These are phyloP conservation scores for Plagodis pulveraria DNA, from an alignment of 2,888 invertebrate species.

Conservation along the genomic window DNA sequence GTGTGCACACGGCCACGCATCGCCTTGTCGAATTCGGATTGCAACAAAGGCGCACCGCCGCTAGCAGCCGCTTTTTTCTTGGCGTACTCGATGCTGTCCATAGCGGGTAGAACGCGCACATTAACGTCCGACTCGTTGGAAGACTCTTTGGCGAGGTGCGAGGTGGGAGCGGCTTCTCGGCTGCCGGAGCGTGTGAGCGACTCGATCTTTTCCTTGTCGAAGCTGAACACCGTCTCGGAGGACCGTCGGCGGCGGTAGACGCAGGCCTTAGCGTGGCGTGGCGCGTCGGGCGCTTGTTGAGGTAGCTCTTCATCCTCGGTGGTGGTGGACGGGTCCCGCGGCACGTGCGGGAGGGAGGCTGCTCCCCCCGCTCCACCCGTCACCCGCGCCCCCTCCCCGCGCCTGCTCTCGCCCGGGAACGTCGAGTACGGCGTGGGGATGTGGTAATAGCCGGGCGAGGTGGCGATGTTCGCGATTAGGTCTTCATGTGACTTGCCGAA, in stretches of 20 bases:
- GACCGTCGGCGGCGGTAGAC: constrained; percentile 87
- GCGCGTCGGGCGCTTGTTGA: constrained; percentile 79
- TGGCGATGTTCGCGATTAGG: constrained; percentile 80
- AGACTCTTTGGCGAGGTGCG: constrained; percentile 77
- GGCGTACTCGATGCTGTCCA: constrained; percentile 84
- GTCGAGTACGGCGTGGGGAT: constrained; percentile 86
- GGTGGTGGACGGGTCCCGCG: constrained; percentile 7
- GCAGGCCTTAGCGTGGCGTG: constrained; percentile 73
- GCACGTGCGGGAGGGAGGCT: constrained; percentile 85
- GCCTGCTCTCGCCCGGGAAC: constrained; percentile 85
- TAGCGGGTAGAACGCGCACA: constrained; percentile 77
- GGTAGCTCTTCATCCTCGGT: constrained; percentile 47
- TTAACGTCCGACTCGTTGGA: constrained; percentile 82
- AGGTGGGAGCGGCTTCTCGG: constrained; percentile 69
- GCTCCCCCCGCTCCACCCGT: constrained; percentile 87
- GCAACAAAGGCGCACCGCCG: constrained; percentile 82
- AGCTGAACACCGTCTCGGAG: constrained; percentile 90
- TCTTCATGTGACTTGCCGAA: constrained; percentile 86
- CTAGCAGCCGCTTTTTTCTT: constrained; percentile 78
- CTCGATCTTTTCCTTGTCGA: constrained; percentile 91
- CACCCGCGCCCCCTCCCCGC: constrained; percentile 86
- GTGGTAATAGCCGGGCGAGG: constrained; percentile 80
- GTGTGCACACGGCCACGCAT: constrained; percentile 68
- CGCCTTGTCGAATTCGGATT: constrained; percentile 86
- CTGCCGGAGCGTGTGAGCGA: constrained; percentile 85